These are phyloP conservation scores for Erythrocercus mccallii DNA, from an alignment of 2,113 vertebrate species.

Conservation along the genomic window DNA sequence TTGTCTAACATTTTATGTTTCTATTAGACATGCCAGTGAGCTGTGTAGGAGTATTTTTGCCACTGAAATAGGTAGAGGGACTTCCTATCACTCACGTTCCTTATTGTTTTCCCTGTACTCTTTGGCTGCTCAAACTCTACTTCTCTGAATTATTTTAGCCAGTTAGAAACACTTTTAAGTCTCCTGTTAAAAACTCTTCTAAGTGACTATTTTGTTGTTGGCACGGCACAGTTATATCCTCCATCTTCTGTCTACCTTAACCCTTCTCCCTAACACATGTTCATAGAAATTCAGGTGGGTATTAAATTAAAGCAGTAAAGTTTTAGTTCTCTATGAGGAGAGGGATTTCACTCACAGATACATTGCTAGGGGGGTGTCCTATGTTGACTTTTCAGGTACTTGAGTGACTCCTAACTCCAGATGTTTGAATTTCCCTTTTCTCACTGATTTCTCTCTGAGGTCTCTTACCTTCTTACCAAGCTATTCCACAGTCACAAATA, in stretches of 20 bases:
- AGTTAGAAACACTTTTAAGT: not conserved
- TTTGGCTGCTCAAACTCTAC: not conserved
- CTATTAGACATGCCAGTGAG: not conserved
- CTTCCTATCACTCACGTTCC: accelerated
- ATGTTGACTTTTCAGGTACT: not conserved
- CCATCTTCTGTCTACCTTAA: not conserved
- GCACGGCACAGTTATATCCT: not conserved
- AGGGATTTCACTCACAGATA: not conserved
- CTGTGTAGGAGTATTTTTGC: not conserved
- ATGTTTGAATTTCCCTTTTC: not conserved
- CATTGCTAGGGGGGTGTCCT: not conserved
- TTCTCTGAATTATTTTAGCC: not conserved
- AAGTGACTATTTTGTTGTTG: not conserved
- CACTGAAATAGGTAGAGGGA: not conserved
- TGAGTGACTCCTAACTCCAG: not conserved
- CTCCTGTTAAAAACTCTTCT: not conserved
- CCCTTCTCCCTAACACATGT: not conserved
- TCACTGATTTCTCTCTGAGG: not conserved
- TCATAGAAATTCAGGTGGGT: not conserved
- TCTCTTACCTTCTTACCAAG: not conserved
- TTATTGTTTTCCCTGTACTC: not conserved
- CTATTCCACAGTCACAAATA: not conserved
- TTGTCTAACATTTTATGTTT: not conserved
- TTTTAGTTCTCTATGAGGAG: not conserved
- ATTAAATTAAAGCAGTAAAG: not conserved